Evolutionary conservation across 1,140 invertebrate genomes (phyloP), one percentile per base, ranked within the genome.

Genomic region (Sycobia sp.): DNA sequence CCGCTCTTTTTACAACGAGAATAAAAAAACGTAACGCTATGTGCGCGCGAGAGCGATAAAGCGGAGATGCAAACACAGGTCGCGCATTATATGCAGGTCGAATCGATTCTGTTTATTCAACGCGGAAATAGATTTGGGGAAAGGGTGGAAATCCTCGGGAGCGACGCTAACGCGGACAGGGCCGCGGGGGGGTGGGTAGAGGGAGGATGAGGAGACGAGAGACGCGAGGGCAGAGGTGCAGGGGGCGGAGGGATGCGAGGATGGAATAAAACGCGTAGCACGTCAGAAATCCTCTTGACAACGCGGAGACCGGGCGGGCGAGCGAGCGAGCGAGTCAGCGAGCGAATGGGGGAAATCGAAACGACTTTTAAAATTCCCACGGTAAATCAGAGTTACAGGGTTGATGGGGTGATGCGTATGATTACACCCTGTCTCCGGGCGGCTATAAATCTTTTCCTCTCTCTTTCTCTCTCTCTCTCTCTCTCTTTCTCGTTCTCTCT

Each of bases 311-410:
- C 8, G 47, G 38, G 29, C n/a, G 32, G 14, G n/a, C n/a, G n/a
- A n/a, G n/a, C n/a, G n/a, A n/a, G n/a, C n/a, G n/a, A n/a, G n/a
- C n/a, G 27, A 51, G 49, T 18, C n/a, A n/a, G 47, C 25, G 41
- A 14, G 23, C 59, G 25, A 53, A 36, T 43, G 47, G n/a, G 58
- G 57, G 73, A 62, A 70, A 61, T 68, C 56, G 54, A 38, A 65
- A 66, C 55, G 67, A 72, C 62, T 73, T 76, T 72, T 65, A 65
- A 71, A 73, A 73, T 76, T 77, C 75, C 71, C 76, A 77, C 76
- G 74, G 73, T 77, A 76, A 77, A 76, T 77, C 76, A 77, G 66
- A 64, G 73, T 73, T 73, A 72, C 67, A 49, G 73, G 71, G 72
- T 72, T 75, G 75, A 76, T 72, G 68, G 74, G 74, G 68, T 74